phyloP scores from a whole-genome alignment of 2,113 vertebrate genomes.

The Etia nguti region DNA sequence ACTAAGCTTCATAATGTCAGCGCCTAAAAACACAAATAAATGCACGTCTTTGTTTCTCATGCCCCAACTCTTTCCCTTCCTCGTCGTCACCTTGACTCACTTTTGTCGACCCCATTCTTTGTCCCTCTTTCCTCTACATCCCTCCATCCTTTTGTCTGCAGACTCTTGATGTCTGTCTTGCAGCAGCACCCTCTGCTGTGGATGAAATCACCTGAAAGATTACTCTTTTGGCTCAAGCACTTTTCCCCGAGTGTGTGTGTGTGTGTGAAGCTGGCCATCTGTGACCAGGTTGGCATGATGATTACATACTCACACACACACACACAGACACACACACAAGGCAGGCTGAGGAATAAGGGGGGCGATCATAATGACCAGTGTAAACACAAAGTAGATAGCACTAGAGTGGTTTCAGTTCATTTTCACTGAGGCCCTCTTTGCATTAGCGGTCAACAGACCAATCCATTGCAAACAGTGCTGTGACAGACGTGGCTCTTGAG shows the following conservation, averaged over 20 bases:
- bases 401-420: constrained; percentile 41
- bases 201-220: not conserved
- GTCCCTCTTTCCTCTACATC: not conserved
- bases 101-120: not conserved
- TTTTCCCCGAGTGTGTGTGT: not conserved
- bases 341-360: not conserved
- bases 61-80: not conserved
- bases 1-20: not conserved
- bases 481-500: constrained; percentile 22
- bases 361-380: constrained; percentile 27
- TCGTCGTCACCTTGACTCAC: not conserved
- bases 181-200: constrained; percentile 24
- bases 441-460: constrained; percentile 34
- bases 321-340: not conserved
- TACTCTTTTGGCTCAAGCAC: not conserved
- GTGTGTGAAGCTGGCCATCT: constrained; percentile 21
- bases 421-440: constrained; percentile 54
- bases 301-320: not conserved
- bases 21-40: not conserved
- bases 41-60: not conserved
- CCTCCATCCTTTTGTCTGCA: not conserved
- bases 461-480: constrained; percentile 33
- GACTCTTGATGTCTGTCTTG: not conserved
- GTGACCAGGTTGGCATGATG: not conserved
- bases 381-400: constrained; percentile 50